Evolutionary conservation across 2,797 vertebrate genomes (phyloP), one percentile per base, ranked within the genome.

Genomic region (Rhynchotus rufescens): DNA sequence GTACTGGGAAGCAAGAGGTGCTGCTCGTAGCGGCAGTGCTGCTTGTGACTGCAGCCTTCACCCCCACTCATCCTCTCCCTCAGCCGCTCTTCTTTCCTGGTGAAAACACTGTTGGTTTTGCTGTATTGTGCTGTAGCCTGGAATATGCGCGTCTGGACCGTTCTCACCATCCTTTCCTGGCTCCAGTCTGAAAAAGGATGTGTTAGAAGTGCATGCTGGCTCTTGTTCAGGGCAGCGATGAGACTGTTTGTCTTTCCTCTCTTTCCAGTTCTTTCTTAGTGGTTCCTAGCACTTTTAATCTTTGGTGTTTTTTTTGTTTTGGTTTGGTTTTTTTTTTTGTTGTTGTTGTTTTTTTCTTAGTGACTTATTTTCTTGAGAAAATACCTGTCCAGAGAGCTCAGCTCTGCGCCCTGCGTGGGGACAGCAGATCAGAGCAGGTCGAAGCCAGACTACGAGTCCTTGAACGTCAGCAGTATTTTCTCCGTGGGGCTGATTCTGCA

Each of bases 371-470:
- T 36, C 6, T 0, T 19, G 22, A 36, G n/a, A 64, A 12, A n/a
- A 34, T 69, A 44, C 12, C 9, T 42, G 26, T 60, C 68, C n/a
- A 38, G 26, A 40, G 16, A 56, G 3, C 61, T 65, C 0, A 0
- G 9, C 15, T 38, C 36, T 25, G 38, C 30, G 9, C 15, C 34
- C 36, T 25, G 38, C 30, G 15, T 5, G 5, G 30, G 2, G 0
- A 47, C 21, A 72, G 28, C 12, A 13, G 49, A 59, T 84, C 25
- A 40, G 76, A 82, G 30, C 61, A 15, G 54, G 62, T 84, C 30
- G 40, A 73, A 82, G 30, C 61, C 52, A 44, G 16, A 21, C 54
- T 72, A 56, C 45, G 7, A 30, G 5, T 21, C 23, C 12, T 5
- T 56, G n/a, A 54, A 54, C 47, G 11, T 42, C 38, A 21, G n/a